These are phyloP conservation scores for Ophioninae sp. DNA, from an alignment of 2,888 invertebrate genomes.

Conservation along the genomic window DNA sequence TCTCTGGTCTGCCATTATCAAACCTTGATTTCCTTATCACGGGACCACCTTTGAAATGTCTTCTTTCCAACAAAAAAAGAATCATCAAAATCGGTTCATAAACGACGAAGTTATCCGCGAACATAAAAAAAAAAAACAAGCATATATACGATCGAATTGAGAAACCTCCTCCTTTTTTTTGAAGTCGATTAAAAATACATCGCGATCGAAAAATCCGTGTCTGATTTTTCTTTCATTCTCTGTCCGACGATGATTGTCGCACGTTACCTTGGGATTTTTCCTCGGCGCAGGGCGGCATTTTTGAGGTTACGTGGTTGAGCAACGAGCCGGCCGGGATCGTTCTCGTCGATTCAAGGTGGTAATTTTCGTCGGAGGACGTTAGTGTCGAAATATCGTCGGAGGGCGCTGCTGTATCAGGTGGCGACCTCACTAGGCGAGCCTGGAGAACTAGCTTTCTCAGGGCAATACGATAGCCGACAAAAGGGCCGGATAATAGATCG, in stretches of 20 bases:
- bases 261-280: conserved; percentile 82
- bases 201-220: no score
- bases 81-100: no score
- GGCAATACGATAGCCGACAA: conserved; percentile 75
- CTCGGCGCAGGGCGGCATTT: conserved; percentile 84
- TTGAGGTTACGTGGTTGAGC: conserved; percentile 81
- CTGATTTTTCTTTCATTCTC: no score
- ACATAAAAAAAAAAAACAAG: no score
- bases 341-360: conserved; percentile 79
- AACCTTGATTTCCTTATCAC: no score
- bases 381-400: conserved; percentile 56
- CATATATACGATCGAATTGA: no score
- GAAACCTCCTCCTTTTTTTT: no score
- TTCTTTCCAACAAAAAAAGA: no score
- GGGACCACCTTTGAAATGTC: no score
- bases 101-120: no score
- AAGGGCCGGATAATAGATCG: conserved; percentile 74
- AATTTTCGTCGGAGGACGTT: conserved; percentile 78
- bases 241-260: neutral
- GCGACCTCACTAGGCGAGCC: conserved; percentile 71
- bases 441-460: conserved; percentile 74
- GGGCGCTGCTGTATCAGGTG: conserved; percentile 35
- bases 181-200: no score
- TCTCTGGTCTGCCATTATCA: no score
- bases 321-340: conserved; percentile 77